Evolutionary conservation across 92 coral and sea anemone genomes (phyloP).

Genomic region (Meandrina meandrites): DNA sequence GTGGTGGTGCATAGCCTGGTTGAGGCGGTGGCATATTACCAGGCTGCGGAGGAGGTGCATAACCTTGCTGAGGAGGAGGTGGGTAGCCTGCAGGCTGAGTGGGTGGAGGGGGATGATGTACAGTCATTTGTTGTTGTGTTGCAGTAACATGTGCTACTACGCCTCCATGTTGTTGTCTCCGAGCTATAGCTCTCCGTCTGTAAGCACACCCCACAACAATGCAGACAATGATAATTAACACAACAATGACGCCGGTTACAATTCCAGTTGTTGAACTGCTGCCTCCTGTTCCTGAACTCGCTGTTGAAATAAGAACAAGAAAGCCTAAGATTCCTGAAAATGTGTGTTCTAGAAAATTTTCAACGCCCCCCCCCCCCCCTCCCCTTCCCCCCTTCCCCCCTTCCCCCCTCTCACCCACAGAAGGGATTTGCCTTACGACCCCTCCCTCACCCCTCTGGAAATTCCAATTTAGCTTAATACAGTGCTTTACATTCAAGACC

Average conservation of each 20-base stretch:
- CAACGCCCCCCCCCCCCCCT: no score
- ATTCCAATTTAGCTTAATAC: no score
- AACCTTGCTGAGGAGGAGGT: constrained; percentile 35
- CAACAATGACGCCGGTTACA: constrained; percentile 33
- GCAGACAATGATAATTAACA: constrained; percentile 19
- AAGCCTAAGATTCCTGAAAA: background rate
- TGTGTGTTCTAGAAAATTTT: no score
- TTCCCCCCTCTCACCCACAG: no score
- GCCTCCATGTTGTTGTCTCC: background rate
- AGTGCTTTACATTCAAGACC: no score
- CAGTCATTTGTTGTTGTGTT: constrained; percentile 7
- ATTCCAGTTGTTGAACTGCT: constrained; percentile 12
- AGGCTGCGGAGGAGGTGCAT: constrained; percentile 38
- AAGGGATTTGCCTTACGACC: no score
- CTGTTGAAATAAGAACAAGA: background rate
- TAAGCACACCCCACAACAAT: constrained; percentile 23
- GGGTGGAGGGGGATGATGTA: constrained; percentile 16
- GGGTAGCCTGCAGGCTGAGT: constrained; percentile 33
- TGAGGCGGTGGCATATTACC: constrained; percentile 23
- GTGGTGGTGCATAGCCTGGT: constrained; percentile 46
- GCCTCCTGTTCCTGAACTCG: no score
- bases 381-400: no score
- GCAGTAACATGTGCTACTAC: background rate
- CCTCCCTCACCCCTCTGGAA: no score
- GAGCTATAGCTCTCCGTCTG: background rate